Base-by-base conservation (phyloP, 2,797 vertebrate genomes). In the Lithobates pipiens region DNA sequence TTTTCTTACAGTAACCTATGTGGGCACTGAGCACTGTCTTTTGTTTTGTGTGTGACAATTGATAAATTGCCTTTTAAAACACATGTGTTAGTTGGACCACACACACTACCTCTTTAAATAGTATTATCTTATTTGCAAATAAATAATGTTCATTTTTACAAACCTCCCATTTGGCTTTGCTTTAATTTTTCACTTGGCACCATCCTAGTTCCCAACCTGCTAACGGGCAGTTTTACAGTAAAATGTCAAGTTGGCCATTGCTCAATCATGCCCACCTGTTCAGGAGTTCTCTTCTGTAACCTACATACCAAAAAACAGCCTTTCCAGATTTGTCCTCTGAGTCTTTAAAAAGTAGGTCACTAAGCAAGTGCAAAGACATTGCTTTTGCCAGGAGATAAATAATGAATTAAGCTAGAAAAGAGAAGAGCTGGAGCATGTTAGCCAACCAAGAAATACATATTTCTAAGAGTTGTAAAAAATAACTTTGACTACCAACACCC, bases 341-440 rank as follows among this genome's bases (percentile, higher is more conserved):
- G 67, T 57, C 54, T 72, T 23, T 76, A 34, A 81, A 85, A 86
- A 76, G 63, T 86, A 86, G 85, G 79, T 82, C 75, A 86, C 27
- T 67, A 44, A 77, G 76, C 80, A 78, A 86, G 54, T 77, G 85
- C 68, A 86, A 27, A 63, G 46, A 54, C 76, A 57, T 44, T 77
- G 67, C 85, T 71, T 85, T 86, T 86, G 80, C 75, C 73, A 73
- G 74, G 77, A 74, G 68, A 86, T 86, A 86, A 86, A 86, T 86
- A 86, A 86, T 86, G 39, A 50, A 86, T 77, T 32, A 82, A 50
- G 77, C 76, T n/a, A 67, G 46, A 85, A 85, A 85, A 46, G 32
- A 74, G 54, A 65, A 73, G 36, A 71, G 27, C 21, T 68, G 21
- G 81, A 76, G 29, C 39, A 69, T 61, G 65, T 46, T 54, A 74